Conservation (phyloP, 2,797 vertebrate species). For the Myotis vivesi region DNA sequence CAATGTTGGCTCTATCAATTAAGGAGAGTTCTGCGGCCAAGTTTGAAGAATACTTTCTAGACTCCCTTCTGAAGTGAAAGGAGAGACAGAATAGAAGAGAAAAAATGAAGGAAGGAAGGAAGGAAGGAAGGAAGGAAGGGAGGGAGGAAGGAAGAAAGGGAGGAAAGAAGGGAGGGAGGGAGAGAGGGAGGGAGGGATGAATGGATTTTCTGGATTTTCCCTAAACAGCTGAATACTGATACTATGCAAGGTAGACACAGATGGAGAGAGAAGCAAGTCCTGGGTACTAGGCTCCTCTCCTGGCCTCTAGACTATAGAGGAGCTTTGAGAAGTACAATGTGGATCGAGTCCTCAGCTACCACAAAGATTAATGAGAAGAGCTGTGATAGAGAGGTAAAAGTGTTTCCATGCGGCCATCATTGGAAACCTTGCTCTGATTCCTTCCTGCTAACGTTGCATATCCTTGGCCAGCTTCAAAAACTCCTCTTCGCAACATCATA, state of each 20-base stretch:
- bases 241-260: neutral
- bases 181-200: too few species aligned
- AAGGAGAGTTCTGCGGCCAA: neutral
- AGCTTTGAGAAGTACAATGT: neutral
- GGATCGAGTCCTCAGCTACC: neutral
- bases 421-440: neutral
- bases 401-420: neutral
- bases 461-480: neutral
- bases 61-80: neutral
- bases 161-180: too few species aligned
- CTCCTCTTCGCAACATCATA: neutral
- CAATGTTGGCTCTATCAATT: neutral
- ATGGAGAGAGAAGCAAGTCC: neutral
- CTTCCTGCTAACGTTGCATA: neutral
- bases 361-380: neutral
- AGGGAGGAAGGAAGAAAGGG: too few species aligned
- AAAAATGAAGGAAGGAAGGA: neutral
- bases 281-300: neutral
- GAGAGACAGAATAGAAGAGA: neutral
- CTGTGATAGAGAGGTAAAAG: neutral
- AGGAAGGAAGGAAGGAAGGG: too few species aligned
- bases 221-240: neutral
- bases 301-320: neutral
- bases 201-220: neutral
- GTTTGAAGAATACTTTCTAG: neutral